Conservation (phyloP, 2,888 invertebrate species). For the Drosophila koepferae region DNA sequence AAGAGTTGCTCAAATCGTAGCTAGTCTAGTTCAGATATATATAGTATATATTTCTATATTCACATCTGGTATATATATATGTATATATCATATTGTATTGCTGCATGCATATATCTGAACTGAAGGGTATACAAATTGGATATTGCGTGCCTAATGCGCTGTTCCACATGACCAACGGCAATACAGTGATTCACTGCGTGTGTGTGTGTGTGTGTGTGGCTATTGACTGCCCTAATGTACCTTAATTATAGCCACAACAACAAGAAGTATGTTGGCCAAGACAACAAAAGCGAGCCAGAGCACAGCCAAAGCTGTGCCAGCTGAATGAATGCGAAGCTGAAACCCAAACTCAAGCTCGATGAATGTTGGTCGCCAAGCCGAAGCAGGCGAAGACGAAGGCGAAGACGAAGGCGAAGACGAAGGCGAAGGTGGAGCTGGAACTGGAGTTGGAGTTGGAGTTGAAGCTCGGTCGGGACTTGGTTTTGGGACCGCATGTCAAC, state of each 20-base stretch:
- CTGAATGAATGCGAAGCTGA: slow-evolving; percentile 21
- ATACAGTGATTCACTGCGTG: slow-evolving; percentile 28
- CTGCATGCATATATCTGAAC: no score
- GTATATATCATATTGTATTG: background rate
- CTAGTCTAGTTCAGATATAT: background rate
- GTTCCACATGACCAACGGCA: slow-evolving; percentile 62
- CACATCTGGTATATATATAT: no score
- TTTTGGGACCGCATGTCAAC: slow-evolving; percentile 50
- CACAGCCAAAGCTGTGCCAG: slow-evolving; percentile 21
- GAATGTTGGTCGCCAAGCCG: slow-evolving; percentile 6
- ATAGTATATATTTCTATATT: background rate
- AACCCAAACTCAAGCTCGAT: slow-evolving; percentile 7
- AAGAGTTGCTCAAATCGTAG: background rate
- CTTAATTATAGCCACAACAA: slow-evolving; percentile 71
- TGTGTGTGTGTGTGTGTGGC: slow-evolving; percentile 31
- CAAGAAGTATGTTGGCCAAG: slow-evolving; percentile 17
- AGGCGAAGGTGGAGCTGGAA: background rate
- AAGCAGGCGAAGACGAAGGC: background rate
- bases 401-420: background rate
- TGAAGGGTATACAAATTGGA: slow-evolving; percentile 50
- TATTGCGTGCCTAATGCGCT: slow-evolving; percentile 76
- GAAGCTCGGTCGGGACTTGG: slow-evolving; percentile 15
- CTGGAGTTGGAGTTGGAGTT: background rate
- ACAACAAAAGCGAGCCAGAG: slow-evolving; percentile 19
- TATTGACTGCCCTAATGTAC: slow-evolving; percentile 68